Evolutionary conservation across 2,113 vertebrate genomes (phyloP).

Genomic region (Polypterus senegalus): DNA sequence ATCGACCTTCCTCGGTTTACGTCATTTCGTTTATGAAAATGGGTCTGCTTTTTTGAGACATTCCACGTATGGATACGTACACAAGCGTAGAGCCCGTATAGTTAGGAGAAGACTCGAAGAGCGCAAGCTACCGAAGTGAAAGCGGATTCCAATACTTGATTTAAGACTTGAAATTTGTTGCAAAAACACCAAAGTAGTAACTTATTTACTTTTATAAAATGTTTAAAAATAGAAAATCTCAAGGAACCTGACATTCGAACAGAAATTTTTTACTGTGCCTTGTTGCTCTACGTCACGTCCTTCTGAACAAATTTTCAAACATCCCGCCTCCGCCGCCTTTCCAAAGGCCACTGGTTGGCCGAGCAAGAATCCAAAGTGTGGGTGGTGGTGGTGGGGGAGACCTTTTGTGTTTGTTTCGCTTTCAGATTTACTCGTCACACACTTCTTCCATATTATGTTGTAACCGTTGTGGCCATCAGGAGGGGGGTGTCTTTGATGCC

Average conservation of each 20-base stretch:
- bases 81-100: too few relatives aligned
- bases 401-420: too few relatives aligned
- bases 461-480: too few relatives aligned
- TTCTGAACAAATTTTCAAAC: constrained; percentile 14
- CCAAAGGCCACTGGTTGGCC: constrained; percentile 59
- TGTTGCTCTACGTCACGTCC: constrained; percentile 1
- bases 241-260: constrained; percentile 22
- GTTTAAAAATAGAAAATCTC: constrained; percentile 17
- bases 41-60: too few relatives aligned
- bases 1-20: too few relatives aligned
- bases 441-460: too few relatives aligned
- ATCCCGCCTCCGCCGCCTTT: constrained; percentile 10
- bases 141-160: constrained; percentile 39
- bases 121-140: constrained; percentile 2
- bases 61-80: too few relatives aligned
- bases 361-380: constrained; percentile 23
- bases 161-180: constrained; percentile 55
- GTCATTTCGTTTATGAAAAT: too few relatives aligned
- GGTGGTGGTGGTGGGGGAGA: background rate
- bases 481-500: too few relatives aligned
- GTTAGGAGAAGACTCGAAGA: too few relatives aligned
- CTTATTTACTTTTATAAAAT: constrained; percentile 26
- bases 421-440: too few relatives aligned
- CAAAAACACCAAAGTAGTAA: constrained; percentile 44
- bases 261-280: constrained; percentile 27